Evolutionary conservation across 2,888 invertebrate species (phyloP).

Genomic region (Drosophila percnosoma): DNA sequence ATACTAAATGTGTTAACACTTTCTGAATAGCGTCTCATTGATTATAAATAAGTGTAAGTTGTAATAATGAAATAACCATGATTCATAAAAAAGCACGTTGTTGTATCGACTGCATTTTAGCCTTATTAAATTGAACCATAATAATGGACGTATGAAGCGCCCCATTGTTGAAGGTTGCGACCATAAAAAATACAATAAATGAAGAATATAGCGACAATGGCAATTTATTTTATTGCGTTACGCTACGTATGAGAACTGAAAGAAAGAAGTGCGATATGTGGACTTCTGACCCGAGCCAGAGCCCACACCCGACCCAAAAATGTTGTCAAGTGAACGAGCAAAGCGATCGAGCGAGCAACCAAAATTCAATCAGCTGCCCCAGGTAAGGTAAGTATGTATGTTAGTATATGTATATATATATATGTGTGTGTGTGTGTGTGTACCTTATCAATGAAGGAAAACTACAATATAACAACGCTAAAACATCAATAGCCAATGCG

Average conservation of each 20-base stretch:
- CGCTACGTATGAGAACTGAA: constrained; percentile 43
- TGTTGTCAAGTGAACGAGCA: constrained; percentile 58
- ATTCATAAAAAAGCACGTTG: constrained; percentile 39
- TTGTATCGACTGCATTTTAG: neutral
- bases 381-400: neutral
- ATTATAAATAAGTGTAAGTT: neutral
- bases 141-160: constrained; percentile 34
- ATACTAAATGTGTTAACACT: neutral
- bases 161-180: constrained; percentile 47
- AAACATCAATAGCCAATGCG: constrained; percentile 71
- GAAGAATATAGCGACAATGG: constrained; percentile 21
- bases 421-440: constrained; percentile 7
- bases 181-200: constrained; percentile 14
- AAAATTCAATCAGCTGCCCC: constrained; percentile 43
- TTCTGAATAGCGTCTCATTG: neutral
- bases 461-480: constrained; percentile 63
- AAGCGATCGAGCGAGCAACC: constrained; percentile 43
- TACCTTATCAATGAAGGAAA: constrained; percentile 73
- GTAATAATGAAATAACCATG: constrained; percentile 22
- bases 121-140: constrained; percentile 47
- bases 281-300: constrained; percentile 59
- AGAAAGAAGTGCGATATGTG: constrained; percentile 61
- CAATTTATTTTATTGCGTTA: constrained; percentile 52
- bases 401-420: neutral
- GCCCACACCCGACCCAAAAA: neutral